Percentiles rank a stretch among this genome's conserved stretches.
Evolutionary conservation across 2,888 invertebrate genomes (phyloP).

Genomic region (Toxonevra muliebris): DNA sequence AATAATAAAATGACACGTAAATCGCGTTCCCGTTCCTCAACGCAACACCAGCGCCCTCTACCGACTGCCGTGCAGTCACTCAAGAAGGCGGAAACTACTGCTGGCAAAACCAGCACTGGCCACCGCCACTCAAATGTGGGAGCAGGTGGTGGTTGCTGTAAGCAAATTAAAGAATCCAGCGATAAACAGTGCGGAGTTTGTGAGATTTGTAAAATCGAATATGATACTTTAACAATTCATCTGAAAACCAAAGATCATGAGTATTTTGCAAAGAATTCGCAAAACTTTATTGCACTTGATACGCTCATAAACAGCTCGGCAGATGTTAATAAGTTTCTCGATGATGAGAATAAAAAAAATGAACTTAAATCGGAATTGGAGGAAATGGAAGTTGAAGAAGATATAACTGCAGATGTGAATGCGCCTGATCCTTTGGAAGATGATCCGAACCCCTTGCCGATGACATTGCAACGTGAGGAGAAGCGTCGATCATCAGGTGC

Average conservation of each 20-base stretch:
- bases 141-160: constrained; percentile 34
- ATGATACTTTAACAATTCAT: constrained; percentile 75
- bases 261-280: constrained; percentile 77
- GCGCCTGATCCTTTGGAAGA: constrained; percentile 43
- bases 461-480: constrained; percentile 18
- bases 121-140: constrained; percentile 25
- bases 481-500: constrained; percentile 24
- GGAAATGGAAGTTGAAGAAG: constrained; percentile 59
- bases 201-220: constrained; percentile 82
- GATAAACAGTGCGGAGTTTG: constrained; percentile 74
- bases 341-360: constrained; percentile 66
- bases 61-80: constrained; percentile 44
- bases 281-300: constrained; percentile 79
- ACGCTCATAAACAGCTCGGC: constrained; percentile 74
- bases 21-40: constrained; percentile 58
- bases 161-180: constrained; percentile 53
- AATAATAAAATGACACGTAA: constrained; percentile 59
- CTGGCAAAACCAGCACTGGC: constrained; percentile 37
- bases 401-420: constrained; percentile 39
- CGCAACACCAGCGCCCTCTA: constrained; percentile 43
- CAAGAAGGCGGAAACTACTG: constrained; percentile 31
- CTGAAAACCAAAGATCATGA: constrained; percentile 78
- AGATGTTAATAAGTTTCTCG: constrained; percentile 75
- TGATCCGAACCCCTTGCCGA: constrained; percentile 24
- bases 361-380: constrained; percentile 63